Evolutionary conservation across 2,797 vertebrate genomes (phyloP).

Genomic region (Crenuchus spilurus): DNA sequence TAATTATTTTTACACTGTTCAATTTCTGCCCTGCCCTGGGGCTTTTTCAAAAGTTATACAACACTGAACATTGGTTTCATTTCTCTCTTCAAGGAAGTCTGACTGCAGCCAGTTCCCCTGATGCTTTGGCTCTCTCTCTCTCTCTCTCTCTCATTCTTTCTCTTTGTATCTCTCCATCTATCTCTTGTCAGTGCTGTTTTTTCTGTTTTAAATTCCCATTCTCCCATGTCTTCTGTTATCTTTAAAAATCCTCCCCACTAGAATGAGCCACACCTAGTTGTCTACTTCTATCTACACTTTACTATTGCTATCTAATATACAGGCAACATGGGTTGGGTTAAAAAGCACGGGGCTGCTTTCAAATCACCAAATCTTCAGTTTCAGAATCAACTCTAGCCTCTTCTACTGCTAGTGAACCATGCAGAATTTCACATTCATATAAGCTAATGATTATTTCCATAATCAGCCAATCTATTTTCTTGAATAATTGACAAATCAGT

Average conservation of each 20-base stretch:
- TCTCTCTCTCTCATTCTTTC: constrained; percentile 38
- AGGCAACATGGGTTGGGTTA: too few relatives aligned
- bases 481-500: too few relatives aligned
- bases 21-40: constrained; percentile 50
- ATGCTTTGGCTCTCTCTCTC: constrained; percentile 23
- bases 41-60: constrained; percentile 59
- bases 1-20: constrained; percentile 64
- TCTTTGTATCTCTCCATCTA: constrained; percentile 6
- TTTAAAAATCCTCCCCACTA: constrained; percentile 21
- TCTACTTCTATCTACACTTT: constrained; percentile 13
- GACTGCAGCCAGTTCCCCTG: constrained; percentile 44
- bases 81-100: constrained; percentile 56
- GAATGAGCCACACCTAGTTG: too few relatives aligned
- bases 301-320: too few relatives aligned
- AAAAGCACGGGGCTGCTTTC: too few relatives aligned
- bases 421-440: too few relatives aligned
- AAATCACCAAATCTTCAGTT: too few relatives aligned
- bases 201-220: constrained; percentile 46
- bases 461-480: too few relatives aligned
- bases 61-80: constrained; percentile 61
- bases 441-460: too few relatives aligned
- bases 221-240: constrained; percentile 1
- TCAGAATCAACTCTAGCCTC: too few relatives aligned
- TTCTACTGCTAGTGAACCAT: too few relatives aligned
- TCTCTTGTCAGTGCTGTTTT: constrained; percentile 22